Conservation (phyloP, 2,113 vertebrate genomes). For the Limanda limanda region DNA sequence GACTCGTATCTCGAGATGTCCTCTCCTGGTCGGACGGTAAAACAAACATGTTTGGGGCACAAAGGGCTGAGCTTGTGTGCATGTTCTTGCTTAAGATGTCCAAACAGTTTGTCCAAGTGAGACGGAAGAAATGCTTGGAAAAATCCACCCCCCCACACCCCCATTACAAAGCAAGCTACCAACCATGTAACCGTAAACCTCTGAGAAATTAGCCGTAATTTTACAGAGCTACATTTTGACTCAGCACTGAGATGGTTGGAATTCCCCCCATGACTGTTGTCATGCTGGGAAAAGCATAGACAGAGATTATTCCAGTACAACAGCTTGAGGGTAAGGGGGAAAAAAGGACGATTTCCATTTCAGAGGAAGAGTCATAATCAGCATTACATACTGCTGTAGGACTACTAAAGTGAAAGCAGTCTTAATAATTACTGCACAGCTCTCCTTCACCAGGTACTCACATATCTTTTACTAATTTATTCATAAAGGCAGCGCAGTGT, state of each 20-base stretch:
- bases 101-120: conserved; percentile 66
- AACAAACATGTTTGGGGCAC: conserved; percentile 33
- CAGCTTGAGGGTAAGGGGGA: conserved; percentile 17
- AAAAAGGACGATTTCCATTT: conserved; percentile 12
- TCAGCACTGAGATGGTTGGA: conserved; percentile 49
- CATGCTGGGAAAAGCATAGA: conserved; percentile 21
- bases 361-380: conserved; percentile 20
- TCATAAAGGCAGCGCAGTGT: conserved; percentile 69
- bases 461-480: conserved; percentile 69
- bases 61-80: conserved; percentile 40
- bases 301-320: conserved; percentile 6
- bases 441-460: conserved; percentile 32
- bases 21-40: conserved; percentile 32
- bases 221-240: conserved; percentile 39
- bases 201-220: conserved; percentile 46
- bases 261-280: conserved; percentile 46
- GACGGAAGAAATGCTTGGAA: conserved; percentile 63
- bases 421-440: conserved; percentile 48
- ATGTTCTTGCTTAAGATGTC: conserved; percentile 55
- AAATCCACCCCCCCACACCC: conserved; percentile 45
- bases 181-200: conserved; percentile 51
- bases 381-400: conserved; percentile 23
- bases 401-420: conserved; percentile 35
- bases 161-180: conserved; percentile 42
- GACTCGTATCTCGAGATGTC: conserved; percentile 8